Base-by-base conservation (phyloP, 2,888 invertebrate genomes). In the Drosophila niveifrons region DNA sequence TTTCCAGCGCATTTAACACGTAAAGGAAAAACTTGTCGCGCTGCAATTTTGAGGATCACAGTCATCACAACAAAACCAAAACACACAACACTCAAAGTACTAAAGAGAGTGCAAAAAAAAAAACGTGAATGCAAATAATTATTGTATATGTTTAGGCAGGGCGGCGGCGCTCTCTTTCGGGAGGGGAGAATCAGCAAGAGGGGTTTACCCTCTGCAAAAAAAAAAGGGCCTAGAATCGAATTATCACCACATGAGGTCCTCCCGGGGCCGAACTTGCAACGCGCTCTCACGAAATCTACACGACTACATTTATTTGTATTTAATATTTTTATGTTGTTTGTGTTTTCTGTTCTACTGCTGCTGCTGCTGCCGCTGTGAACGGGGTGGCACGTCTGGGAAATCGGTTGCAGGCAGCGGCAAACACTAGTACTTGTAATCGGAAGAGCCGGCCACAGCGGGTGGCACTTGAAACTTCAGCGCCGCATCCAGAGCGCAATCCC, bases 391-490 rank as follows among this genome's bases (percentile, higher is more conserved):
- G 84, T 87, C 87, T 88, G 51, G 89, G 89, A 83, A 83, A 83
- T 75, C 78, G 77, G 64, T 74, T 72, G 71, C 77, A 47, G 36
- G 56, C 52, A 46, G 43, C 43, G 52, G 59, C 56, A 34, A 57
- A 39, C 36, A 57, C 47, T 31, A 61, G 17, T 47, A 59, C 57
- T 39, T 89, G 90, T 85, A 86, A 89, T 86, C 78, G 86, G 90
- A 89, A 89, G 90, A 86, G 81, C 70, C 66, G 53, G 55, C 62
- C 75, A 68, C 85, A 86, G 90, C 85, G 88, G 83, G 83, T 72
- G 83, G 89, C 73, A 84, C 88, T 83, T 66, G 78, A 82, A 64
- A 75, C 73, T 66, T 78, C 66, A 76, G 67, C 73, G 56, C 57
- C 66, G 73, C 7, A 52, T 44, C 48, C 36, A 62, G 55, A 44